These are phyloP conservation scores for Galendromus occidentalis DNA, from an alignment of 1,140 invertebrate species.

Conservation along the genomic window DNA sequence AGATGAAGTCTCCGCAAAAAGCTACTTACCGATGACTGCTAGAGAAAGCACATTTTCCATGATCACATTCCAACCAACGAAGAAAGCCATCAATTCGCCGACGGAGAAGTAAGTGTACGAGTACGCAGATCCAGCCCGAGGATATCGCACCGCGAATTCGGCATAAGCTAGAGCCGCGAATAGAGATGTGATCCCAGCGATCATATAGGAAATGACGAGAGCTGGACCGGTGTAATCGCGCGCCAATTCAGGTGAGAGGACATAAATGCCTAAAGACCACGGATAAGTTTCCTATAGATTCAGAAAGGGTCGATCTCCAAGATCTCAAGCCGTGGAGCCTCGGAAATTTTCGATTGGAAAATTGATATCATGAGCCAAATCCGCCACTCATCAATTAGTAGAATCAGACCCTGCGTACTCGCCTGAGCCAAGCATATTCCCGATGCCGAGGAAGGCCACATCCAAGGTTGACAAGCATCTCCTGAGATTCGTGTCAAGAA, in stretches of 20 bases:
- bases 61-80: conserved; percentile 87
- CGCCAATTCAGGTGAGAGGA: conserved; percentile 65
- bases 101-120: conserved; percentile 63
- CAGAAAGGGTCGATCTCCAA: no score
- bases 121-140: conserved; percentile 74
- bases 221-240: conserved; percentile 64
- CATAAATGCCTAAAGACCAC: conserved; percentile 67
- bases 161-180: conserved; percentile 75
- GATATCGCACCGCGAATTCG: conserved; percentile 70
- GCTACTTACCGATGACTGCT: conserved; percentile 49
- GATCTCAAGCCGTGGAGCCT: no score
- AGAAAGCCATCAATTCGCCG: conserved; percentile 80
- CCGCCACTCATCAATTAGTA: no score
- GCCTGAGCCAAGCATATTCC: conserved; percentile 79
- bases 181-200: conserved; percentile 64
- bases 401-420: conserved; percentile 36
- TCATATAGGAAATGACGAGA: conserved; percentile 60
- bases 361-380: no score
- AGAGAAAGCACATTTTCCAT: conserved; percentile 78
- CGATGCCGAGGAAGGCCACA: conserved; percentile 70
- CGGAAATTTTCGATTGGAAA: no score
- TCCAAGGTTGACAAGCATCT: conserved; percentile 70
- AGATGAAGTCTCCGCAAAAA: no score
- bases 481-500: conserved; percentile 35
- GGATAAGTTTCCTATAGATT: no score